Conservation (phyloP, 2,888 invertebrate species). For the Crossocerus cetratus region DNA sequence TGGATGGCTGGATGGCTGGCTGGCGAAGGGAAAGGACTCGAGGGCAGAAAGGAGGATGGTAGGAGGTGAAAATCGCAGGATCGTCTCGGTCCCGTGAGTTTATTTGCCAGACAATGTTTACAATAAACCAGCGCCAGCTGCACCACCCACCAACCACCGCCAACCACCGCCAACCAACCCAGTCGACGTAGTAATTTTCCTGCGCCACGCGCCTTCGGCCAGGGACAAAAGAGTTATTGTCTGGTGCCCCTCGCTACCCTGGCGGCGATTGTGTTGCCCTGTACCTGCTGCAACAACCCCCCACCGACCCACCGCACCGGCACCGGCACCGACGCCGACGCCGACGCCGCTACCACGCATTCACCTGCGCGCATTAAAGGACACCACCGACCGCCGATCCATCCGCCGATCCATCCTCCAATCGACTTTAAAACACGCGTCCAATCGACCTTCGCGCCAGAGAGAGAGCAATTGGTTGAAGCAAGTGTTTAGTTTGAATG, state of each 20-base stretch:
- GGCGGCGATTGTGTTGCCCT: slow-evolving; percentile 35
- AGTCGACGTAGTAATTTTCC: slow-evolving; percentile 63
- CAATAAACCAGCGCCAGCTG: slow-evolving; percentile 56
- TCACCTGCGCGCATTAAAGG: slow-evolving; percentile 2
- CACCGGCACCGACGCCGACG: neutral
- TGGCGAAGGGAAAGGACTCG: neutral
- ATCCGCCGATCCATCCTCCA: no score
- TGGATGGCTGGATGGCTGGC: neutral
- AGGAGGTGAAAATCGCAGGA: slow-evolving; percentile 28
- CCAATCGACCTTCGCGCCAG: no score
- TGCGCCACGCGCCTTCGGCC: slow-evolving; percentile 65
- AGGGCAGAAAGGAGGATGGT: neutral
- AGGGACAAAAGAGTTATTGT: slow-evolving; percentile 70
- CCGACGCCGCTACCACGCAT: neutral
- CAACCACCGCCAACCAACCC: no score
- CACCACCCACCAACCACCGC: no score
- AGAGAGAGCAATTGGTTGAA: neutral
- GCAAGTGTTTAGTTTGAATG: no score
- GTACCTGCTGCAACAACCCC: neutral
- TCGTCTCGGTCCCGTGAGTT: slow-evolving; percentile 43
- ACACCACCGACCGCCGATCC: neutral
- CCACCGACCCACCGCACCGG: slow-evolving; percentile 5
- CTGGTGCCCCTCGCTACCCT: slow-evolving; percentile 50
- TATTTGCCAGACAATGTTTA: slow-evolving; percentile 60
- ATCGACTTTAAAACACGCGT: no score